Evolutionary conservation across 2,888 invertebrate genomes (phyloP).

Genomic region (Caenorhabditis becei): DNA sequence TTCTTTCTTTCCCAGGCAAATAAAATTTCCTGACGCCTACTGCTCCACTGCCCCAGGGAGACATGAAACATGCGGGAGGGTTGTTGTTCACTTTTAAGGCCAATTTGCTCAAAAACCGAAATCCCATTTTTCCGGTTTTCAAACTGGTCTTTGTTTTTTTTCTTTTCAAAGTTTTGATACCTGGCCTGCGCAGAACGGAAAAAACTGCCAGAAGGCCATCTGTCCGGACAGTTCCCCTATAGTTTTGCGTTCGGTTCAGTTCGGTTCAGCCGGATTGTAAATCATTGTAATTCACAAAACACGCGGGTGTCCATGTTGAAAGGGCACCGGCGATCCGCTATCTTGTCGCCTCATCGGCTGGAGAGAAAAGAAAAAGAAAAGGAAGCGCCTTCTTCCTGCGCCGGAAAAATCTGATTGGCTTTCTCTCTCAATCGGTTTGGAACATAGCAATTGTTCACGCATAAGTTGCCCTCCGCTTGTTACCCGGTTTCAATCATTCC

Average conservation of each 20-base stretch:
- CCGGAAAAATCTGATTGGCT: conserved; percentile 58
- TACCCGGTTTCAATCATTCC: conserved; percentile 58
- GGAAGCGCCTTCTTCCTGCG: conserved; percentile 2
- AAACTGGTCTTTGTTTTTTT: not conserved
- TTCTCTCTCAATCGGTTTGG: conserved; percentile 32
- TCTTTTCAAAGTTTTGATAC: too few relatives aligned
- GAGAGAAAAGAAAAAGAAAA: conserved; percentile 11
- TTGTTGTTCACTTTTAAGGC: not conserved
- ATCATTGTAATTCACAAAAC: conserved; percentile 50
- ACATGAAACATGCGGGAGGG: conserved; percentile 17
- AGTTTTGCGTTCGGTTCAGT: conserved; percentile 5
- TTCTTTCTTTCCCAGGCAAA: conserved; percentile 36
- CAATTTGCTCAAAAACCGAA: conserved; percentile 4
- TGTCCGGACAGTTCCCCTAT: too few relatives aligned
- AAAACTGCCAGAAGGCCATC: too few relatives aligned
- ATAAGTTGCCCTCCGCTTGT: conserved; percentile 47
- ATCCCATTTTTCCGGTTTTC: too few relatives aligned
- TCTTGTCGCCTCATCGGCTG: conserved; percentile 41
- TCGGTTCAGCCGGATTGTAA: conserved; percentile 32
- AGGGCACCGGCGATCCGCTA: conserved; percentile 48
- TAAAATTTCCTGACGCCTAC: conserved; percentile 23
- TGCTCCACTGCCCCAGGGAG: conserved; percentile 12
- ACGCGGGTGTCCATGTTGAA: conserved; percentile 47
- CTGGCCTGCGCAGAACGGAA: too few relatives aligned
- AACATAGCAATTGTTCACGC: conserved; percentile 54